Conservation (phyloP, 1,140 invertebrate species). For the Coptotermes formosanus region DNA sequence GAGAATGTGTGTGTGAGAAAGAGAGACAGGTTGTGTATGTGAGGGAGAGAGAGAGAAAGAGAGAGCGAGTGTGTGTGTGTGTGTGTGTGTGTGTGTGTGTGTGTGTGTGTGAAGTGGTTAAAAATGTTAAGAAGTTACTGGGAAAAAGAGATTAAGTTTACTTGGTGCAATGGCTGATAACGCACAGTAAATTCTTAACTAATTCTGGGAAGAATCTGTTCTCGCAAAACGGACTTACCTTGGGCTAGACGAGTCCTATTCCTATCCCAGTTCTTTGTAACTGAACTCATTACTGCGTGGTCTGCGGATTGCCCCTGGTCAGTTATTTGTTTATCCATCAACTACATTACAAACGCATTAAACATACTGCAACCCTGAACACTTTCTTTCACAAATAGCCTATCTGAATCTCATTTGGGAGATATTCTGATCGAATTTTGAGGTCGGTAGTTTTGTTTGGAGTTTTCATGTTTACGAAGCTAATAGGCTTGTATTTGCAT, state of each 20-base stretch:
- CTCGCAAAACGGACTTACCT: neutral
- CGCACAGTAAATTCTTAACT: too few species aligned
- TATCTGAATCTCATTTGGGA: neutral
- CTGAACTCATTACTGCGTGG: neutral
- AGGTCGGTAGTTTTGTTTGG: neutral
- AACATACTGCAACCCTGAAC: neutral
- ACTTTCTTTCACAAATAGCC: neutral
- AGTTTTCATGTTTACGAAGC: neutral
- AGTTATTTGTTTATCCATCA: neutral
- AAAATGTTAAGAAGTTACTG: neutral
- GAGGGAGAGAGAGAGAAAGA: too few species aligned
- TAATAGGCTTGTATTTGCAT: too few species aligned
- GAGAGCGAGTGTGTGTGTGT: neutral
- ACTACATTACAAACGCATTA: neutral
- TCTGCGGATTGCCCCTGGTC: neutral
- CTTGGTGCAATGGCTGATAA: too few species aligned
- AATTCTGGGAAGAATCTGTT: too few species aligned
- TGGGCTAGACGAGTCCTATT: neutral
- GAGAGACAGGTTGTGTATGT: too few species aligned
- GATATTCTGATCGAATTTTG: neutral
- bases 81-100: neutral
- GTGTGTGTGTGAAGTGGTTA: neutral
- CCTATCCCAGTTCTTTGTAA: neutral
- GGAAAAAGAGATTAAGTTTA: too few species aligned
- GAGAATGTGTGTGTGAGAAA: slow-evolving; percentile 8